Evolutionary conservation across 2,888 invertebrate genomes (phyloP), one percentile per base, ranked within the genome.

Genomic region (Chloroclysta siterata): DNA sequence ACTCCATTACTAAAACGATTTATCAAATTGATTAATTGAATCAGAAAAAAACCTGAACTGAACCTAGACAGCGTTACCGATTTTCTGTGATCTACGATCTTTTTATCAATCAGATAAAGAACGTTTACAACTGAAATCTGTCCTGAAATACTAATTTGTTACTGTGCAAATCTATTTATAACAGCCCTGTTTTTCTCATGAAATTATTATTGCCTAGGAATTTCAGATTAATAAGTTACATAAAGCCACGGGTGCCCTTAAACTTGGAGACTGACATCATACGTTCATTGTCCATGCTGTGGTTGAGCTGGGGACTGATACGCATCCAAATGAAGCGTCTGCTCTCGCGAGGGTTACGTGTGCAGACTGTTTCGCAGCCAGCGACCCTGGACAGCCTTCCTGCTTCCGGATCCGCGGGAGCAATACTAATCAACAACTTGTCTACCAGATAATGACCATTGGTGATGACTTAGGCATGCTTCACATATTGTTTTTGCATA

Each of bases 321-420:
- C 74, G 85, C 81, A 85, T 85, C 76, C 77, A 74, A 82, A 84
- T 81, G 80, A 81, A 72, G 67, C 56, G 75, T 74, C 74, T 79
- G 73, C 68, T 76, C 78, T 72, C 71, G 66, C 69, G 72, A 72
- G 69, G 67, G 71, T 72, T 73, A 72, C 74, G 71, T 71, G 69
- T 69, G 69, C 75, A 77, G 77, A 79, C 79, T 79, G 79, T 74
- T 79, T 78, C 72, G 76, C 78, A 78, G 73, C 73, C 74, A 66
- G 67, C 75, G 87, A 72, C 89, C 87, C 80, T 88, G 86, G 77
- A 64, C 55, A 59, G 61, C 69, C 85, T 91, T 90, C 91, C 91
- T 87, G 71, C 87, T 92, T 92, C 91, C 90, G 89, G 82, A 81
- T 80, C 75, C 79, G 74, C 75, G 81, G 78, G 72, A 73, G 74